phyloP scores from a whole-genome alignment of 2,888 invertebrate species.

The Scaptomyza tumidula region DNA sequence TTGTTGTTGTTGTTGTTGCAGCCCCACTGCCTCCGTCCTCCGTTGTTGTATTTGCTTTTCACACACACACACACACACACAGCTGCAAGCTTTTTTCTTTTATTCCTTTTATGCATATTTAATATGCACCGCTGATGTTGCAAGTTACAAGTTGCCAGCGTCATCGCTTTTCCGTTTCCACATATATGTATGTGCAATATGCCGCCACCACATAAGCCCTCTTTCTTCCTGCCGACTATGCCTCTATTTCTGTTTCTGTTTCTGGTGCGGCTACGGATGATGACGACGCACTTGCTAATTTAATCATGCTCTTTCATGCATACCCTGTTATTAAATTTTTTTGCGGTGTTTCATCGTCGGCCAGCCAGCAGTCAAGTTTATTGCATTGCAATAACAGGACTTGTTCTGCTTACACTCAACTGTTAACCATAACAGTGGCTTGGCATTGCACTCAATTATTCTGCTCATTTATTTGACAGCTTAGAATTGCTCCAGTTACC shows the following conservation, averaged over 20 bases:
- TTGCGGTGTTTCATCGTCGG: not conserved
- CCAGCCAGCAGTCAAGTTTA: not conserved
- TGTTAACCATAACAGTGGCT: not conserved
- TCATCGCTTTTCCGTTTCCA: constrained; percentile 65
- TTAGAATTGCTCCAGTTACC: not conserved
- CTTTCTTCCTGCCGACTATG: not conserved
- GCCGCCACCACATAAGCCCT: constrained; percentile 28
- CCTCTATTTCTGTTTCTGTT: too few relatives aligned
- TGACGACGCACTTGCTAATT: constrained; percentile 71
- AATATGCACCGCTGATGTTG: constrained; percentile 77
- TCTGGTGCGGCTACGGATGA: constrained; percentile 1
- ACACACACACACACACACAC: constrained; percentile 32
- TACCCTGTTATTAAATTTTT: constrained; percentile 39
- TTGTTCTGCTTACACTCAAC: not conserved
- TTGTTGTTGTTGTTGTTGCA: constrained; percentile 35
- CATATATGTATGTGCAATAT: constrained; percentile 75
- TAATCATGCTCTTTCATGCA: constrained; percentile 47
- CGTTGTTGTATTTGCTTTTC: constrained; percentile 59
- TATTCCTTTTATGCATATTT: constrained; percentile 57
- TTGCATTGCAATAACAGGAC: not conserved
- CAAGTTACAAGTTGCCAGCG: constrained; percentile 74
- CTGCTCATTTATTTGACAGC: not conserved
- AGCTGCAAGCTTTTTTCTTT: constrained; percentile 39
- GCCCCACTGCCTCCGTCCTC: constrained; percentile 40
- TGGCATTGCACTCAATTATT: not conserved